Evolutionary conservation across 2,113 vertebrate species (phyloP).

Genomic region (Ptyas mucosa): DNA sequence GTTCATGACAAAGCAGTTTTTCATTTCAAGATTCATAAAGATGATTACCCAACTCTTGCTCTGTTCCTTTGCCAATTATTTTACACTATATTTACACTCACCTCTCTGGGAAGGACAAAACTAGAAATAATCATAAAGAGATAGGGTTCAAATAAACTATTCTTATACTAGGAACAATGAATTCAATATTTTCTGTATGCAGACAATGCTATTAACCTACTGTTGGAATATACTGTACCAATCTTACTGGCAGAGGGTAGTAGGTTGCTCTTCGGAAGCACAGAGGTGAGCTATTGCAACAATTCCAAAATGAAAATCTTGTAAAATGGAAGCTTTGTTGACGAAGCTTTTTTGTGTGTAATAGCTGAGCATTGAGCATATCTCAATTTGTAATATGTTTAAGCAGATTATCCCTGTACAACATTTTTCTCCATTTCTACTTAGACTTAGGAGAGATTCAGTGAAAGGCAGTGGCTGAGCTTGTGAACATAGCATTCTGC

Average conservation of each 20-base stretch:
- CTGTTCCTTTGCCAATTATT: slow-evolving; percentile 42
- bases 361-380: neutral
- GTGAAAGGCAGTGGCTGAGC: neutral
- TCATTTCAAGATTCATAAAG: slow-evolving; percentile 50
- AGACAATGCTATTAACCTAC: neutral
- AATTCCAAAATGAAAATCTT: neutral
- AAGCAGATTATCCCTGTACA: neutral
- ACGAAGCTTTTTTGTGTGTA: neutral
- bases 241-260: neutral
- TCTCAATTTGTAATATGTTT: neutral
- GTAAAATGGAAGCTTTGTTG: neutral
- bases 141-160: slow-evolving; percentile 18
- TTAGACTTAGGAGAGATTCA: neutral
- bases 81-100: slow-evolving; percentile 23
- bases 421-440: neutral
- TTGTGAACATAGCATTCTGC: neutral
- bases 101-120: neutral
- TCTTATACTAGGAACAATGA: slow-evolving; percentile 1
- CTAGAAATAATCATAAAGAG: slow-evolving; percentile 1
- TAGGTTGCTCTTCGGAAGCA: neutral
- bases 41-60: slow-evolving; percentile 46
- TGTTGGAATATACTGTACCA: neutral
- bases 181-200: neutral
- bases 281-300: neutral
- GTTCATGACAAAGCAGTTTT: slow-evolving; percentile 54